These are phyloP conservation scores for Tenthredo mesomela DNA, from an alignment of 2,888 invertebrate species.

Conservation along the genomic window DNA sequence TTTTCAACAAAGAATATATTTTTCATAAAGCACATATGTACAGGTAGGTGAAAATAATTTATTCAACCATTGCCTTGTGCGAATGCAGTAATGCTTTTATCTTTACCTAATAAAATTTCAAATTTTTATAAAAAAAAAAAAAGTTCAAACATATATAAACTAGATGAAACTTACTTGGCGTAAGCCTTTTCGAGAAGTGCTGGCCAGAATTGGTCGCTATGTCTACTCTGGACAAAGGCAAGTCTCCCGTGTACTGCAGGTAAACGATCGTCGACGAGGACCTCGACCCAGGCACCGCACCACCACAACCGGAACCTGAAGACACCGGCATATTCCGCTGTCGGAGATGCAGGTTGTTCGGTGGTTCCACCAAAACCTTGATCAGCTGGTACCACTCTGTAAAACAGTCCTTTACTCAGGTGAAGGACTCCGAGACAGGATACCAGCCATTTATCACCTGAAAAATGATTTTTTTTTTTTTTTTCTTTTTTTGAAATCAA, in stretches of 20 bases:
- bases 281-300: slow-evolving; percentile 96
- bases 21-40: background rate
- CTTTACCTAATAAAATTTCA: background rate
- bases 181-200: slow-evolving; percentile 95
- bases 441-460: slow-evolving; percentile 95
- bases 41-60: background rate
- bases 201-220: slow-evolving; percentile 93
- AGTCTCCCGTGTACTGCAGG: slow-evolving; percentile 93
- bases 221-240: slow-evolving; percentile 91
- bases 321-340: slow-evolving; percentile 85
- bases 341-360: slow-evolving; percentile 77
- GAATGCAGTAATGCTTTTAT: background rate
- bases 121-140: background rate
- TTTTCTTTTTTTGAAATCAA: slow-evolving; percentile 47
- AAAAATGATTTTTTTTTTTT: slow-evolving; percentile 59
- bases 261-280: slow-evolving; percentile 92
- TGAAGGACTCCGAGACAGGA: slow-evolving; percentile 92
- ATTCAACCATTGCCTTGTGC: no score
- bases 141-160: background rate
- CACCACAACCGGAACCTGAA: slow-evolving; percentile 96
- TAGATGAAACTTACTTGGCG: slow-evolving; percentile 85
- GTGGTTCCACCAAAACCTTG: slow-evolving; percentile 85
- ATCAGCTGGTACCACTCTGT: slow-evolving; percentile 94
- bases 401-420: slow-evolving; percentile 92
- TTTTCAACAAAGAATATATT: background rate